Evolutionary conservation across 1,140 invertebrate genomes (phyloP).

Genomic region (Conus betulinus): DNA sequence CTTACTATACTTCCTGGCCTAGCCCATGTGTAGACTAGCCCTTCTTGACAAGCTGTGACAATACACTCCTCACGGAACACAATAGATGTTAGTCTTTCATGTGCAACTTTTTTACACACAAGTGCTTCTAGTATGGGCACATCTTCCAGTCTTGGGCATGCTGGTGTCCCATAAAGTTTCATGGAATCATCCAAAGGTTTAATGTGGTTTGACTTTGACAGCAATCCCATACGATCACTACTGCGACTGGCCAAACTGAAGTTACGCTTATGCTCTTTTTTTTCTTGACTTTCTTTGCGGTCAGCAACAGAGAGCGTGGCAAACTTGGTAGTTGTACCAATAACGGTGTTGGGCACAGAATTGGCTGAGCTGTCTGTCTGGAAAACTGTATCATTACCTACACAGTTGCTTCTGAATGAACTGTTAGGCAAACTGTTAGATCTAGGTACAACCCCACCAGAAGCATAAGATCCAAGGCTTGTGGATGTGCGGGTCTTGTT

Average conservation of each 20-base stretch:
- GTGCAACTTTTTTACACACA: conserved; percentile 97
- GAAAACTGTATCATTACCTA: conserved; percentile 59
- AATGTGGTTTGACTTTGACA: conserved; percentile 68
- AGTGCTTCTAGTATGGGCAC: conserved; percentile 97
- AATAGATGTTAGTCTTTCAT: conserved; percentile 95
- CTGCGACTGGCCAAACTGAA: conserved; percentile 80
- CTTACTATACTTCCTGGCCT: conserved; percentile 83
- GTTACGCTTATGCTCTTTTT: conserved; percentile 85
- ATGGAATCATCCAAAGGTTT: conserved; percentile 69
- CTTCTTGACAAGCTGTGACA: conserved; percentile 98
- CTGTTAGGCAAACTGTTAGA: conserved; percentile 62
- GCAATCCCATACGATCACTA: conserved; percentile 63
- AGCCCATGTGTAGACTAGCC: conserved; percentile 98
- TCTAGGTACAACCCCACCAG: conserved; percentile 53
- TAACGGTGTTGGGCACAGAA: conserved; percentile 67
- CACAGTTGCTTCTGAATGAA: conserved; percentile 63
- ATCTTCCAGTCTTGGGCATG: conserved; percentile 96
- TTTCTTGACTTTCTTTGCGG: conserved; percentile 80
- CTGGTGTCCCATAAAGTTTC: conserved; percentile 80
- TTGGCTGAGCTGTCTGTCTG: conserved; percentile 64
- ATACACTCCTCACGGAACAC: conserved; percentile 97
- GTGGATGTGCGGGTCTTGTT: conserved; percentile 64
- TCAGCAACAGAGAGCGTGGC: conserved; percentile 79
- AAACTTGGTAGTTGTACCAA: conserved; percentile 76
- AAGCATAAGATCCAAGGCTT: background rate